Conservation (phyloP, 2,113 vertebrate species). For the Ardeotis arabs region DNA sequence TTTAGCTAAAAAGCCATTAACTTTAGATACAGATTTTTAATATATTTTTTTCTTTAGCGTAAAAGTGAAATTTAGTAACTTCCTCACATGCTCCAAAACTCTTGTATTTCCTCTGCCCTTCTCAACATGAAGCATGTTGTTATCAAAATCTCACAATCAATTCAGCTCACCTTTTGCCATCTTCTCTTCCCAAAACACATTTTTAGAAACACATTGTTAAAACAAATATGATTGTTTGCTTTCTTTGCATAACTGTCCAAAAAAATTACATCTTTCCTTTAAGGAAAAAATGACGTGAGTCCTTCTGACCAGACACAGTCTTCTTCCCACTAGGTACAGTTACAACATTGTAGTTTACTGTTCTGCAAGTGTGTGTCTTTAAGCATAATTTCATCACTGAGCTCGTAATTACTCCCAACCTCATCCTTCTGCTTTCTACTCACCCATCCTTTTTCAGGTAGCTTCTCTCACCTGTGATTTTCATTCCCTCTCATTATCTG, state of each 20-base stretch:
- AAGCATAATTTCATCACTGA: not conserved
- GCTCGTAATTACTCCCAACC: not conserved
- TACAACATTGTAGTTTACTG: not conserved
- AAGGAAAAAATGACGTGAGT: not conserved
- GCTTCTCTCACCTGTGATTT: not conserved
- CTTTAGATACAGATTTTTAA: not conserved
- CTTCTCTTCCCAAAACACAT: not conserved
- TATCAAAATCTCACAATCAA: not conserved
- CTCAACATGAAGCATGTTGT: not conserved
- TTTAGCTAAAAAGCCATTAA: not conserved
- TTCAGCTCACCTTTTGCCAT: not conserved
- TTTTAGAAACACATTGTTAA: not conserved
- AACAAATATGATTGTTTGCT: not conserved
- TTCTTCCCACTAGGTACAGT: not conserved
- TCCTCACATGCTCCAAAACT: not conserved
- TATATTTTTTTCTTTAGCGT: not conserved
- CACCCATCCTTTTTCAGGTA: not conserved
- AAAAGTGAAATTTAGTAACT: not conserved
- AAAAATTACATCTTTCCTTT: not conserved
- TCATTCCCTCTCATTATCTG: not conserved
- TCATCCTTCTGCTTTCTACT: not conserved
- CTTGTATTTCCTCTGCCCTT: not conserved
- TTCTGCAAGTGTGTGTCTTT: not conserved
- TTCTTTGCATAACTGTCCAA: not conserved
- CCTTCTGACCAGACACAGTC: not conserved